phyloP scores from a whole-genome alignment of 2,113 vertebrate genomes.

The Neogobius melanostomus region DNA sequence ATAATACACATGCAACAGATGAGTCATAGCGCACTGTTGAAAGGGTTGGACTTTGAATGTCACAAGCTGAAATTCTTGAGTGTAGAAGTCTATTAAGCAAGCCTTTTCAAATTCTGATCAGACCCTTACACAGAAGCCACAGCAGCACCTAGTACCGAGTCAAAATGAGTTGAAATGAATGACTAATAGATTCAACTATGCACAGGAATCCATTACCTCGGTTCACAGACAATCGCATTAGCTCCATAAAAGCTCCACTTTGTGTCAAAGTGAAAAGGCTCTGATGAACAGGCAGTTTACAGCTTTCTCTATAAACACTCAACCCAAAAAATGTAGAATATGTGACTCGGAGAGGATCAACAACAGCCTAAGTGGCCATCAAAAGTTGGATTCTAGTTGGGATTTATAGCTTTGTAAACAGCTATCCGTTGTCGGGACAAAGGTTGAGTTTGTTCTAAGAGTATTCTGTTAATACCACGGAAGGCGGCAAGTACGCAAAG shows the following conservation, averaged over 20 bases:
- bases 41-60: constrained; percentile 14
- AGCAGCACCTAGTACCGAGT: constrained; percentile 42
- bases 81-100: constrained; percentile 10
- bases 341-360: constrained; percentile 47
- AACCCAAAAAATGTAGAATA: constrained; percentile 59
- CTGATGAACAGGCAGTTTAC: constrained; percentile 41
- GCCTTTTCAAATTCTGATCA: constrained; percentile 48
- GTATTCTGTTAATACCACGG: constrained; percentile 23
- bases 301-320: constrained; percentile 62
- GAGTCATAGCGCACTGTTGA: constrained; percentile 19
- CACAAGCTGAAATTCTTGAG: constrained; percentile 32
- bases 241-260: constrained; percentile 56
- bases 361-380: constrained; percentile 51
- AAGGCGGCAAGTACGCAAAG: constrained; percentile 2
- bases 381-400: constrained; percentile 44
- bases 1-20: not conserved
- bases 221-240: constrained; percentile 58
- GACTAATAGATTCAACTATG: constrained; percentile 60
- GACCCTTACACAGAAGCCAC: constrained; percentile 13
- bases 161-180: constrained; percentile 44
- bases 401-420: constrained; percentile 67
- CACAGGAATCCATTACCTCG: constrained; percentile 53
- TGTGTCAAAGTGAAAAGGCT: constrained; percentile 28
- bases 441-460: constrained; percentile 37
- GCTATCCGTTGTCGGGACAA: constrained; percentile 45